Evolutionary conservation across 1,140 invertebrate species (phyloP).

Genomic region (Heliconius hermathena): DNA sequence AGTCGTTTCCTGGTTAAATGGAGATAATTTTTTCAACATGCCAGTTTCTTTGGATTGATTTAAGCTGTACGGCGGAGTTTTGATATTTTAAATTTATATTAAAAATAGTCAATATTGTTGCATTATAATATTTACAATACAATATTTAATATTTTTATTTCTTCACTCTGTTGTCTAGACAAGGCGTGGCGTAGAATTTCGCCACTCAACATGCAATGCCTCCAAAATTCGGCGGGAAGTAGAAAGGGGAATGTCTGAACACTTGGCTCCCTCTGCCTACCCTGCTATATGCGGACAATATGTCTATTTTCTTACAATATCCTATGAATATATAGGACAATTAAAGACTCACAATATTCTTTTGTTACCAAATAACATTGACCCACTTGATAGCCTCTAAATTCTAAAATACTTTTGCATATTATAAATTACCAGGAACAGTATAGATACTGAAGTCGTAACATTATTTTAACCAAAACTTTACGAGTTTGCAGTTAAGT

Average conservation of each 20-base stretch:
- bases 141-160: too few relatives aligned
- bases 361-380: constrained; percentile 12
- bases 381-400: neutral
- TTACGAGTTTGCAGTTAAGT: constrained; percentile 29
- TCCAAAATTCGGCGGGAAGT: too few relatives aligned
- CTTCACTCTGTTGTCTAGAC: too few relatives aligned
- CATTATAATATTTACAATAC: too few relatives aligned
- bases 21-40: constrained; percentile 60
- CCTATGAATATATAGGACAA: neutral
- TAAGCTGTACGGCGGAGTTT: constrained; percentile 34
- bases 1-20: constrained; percentile 57
- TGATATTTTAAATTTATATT: constrained; percentile 40
- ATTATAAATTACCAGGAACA: neutral
- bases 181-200: too few relatives aligned
- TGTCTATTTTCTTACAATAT: too few relatives aligned
- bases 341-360: neutral
- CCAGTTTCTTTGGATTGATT: constrained; percentile 47
- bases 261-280: too few relatives aligned
- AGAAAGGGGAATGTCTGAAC: too few relatives aligned
- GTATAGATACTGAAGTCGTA: neutral
- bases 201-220: too few relatives aligned
- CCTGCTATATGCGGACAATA: too few relatives aligned
- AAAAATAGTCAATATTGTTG: constrained; percentile 24
- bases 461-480: constrained; percentile 20
- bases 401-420: neutral